Conservation (phyloP, 2,797 vertebrate species). For the Pogonophryne albipinna region DNA sequence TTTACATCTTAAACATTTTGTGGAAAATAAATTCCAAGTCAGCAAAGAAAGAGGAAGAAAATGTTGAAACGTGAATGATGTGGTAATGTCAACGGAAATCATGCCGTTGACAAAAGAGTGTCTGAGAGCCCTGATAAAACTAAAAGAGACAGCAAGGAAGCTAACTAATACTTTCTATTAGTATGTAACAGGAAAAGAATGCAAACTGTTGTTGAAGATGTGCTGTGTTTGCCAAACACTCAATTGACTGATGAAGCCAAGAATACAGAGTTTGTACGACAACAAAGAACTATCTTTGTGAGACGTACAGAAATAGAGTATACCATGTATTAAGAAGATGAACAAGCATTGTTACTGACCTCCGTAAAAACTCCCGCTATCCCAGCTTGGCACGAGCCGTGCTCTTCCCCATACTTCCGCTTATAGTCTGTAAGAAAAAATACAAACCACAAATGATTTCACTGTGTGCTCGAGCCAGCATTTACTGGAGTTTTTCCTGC, state of each 20-base stretch:
- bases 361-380: slow-evolving; percentile 95
- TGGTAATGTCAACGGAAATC: slow-evolving; percentile 10
- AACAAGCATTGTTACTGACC: slow-evolving; percentile 86
- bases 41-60: slow-evolving; percentile 10
- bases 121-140: not conserved
- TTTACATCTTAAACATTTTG: slow-evolving; percentile 45
- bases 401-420: slow-evolving; percentile 99
- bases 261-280: slow-evolving; percentile 21
- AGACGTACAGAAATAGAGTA: slow-evolving; percentile 30
- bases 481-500: slow-evolving; percentile 85
- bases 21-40: slow-evolving; percentile 17
- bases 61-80: slow-evolving; percentile 12
- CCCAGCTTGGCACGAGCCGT: slow-evolving; percentile 98
- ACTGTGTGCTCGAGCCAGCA: slow-evolving; percentile 82
- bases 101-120: slow-evolving; percentile 6
- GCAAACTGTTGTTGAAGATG: not conserved
- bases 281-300: slow-evolving; percentile 14
- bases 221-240: slow-evolving; percentile 12
- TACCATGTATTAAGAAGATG: slow-evolving; percentile 58
- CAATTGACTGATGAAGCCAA: slow-evolving; percentile 12
- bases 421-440: slow-evolving; percentile 93
- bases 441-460: slow-evolving; percentile 83
- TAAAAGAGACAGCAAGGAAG: not conserved
- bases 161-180: not conserved
- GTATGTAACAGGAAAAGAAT: not conserved